Evolutionary conservation across 2,888 invertebrate genomes (phyloP), one percentile per base, ranked within the genome.

Genomic region (Choristoneura rosaceana): DNA sequence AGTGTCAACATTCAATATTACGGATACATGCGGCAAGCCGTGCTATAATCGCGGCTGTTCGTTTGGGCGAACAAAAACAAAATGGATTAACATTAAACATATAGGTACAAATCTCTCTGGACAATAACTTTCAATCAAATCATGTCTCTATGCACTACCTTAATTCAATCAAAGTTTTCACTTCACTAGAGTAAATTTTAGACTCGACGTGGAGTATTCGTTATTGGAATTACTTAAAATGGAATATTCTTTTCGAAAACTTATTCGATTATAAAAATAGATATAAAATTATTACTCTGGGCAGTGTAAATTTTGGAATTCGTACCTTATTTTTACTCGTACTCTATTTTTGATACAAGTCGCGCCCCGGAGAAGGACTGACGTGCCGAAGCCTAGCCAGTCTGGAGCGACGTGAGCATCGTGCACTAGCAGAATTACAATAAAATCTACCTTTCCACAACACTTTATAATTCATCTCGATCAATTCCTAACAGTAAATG

Each of bases 401-500:
- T 7, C 52, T 17, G 52, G 50, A 15, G 50, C 15, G 34, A 34
- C 43, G 34, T 17, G 38, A 41, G 17, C 43, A 5, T 43, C 17
- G 38, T 45, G 61, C 61, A 55, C 43, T 58, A 70, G 55, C 61
- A 55, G 61, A 61, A 55, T 61, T 63, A 63, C 47, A 50, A 69
- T 64, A 73, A 69, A 64, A 69, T 73, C 63, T 64, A 73, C 71
- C 61, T 59, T 63, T 68, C 64, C 75, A 81, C 80, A 81, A 77
- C 70, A 70, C 75, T 78, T 75, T 76, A 73, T 71, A 74, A 70
- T 77, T 81, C 76, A 79, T 81, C 84, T 84, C 80, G 76, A 80
- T 86, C 88, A 89, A 90, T 90, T 90, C 90, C 88, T 80, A 79
- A 80, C 75, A 82, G 75, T 86, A 84, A 85, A 84, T 85, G 82